A percentile compares a stretch with the other conserved stretches of the same genome.
These are phyloP conservation scores for Tipula helvola DNA, from an alignment of 2,888 invertebrate genomes.

Conservation along the genomic window DNA sequence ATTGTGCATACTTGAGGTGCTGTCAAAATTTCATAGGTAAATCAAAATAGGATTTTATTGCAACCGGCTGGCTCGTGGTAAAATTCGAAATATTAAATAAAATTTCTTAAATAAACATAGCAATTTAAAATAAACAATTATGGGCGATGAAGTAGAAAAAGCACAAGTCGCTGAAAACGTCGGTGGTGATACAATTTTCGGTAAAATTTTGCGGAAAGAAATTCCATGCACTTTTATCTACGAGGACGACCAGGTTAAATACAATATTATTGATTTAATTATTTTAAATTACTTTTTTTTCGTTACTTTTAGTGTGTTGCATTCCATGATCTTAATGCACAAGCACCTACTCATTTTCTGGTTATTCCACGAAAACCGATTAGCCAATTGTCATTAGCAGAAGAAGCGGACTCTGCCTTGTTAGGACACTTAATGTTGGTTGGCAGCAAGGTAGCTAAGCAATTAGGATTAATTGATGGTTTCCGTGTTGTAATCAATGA, in stretches of 20 bases:
- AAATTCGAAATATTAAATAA: neutral
- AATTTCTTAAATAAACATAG: neutral
- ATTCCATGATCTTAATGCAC: slow-evolving; percentile 66
- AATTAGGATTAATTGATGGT: slow-evolving; percentile 52
- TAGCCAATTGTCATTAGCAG: slow-evolving; percentile 47
- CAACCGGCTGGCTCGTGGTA: neutral
- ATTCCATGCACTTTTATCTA: slow-evolving; percentile 70
- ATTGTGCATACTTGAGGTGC: neutral
- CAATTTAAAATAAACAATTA: neutral
- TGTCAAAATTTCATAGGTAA: neutral
- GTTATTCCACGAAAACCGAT: slow-evolving; percentile 60
- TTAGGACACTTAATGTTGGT: slow-evolving; percentile 55
- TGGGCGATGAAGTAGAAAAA: slow-evolving; percentile 4
- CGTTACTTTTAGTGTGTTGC: slow-evolving; percentile 46
- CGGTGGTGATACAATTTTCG: slow-evolving; percentile 54
- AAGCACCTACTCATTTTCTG: slow-evolving; percentile 73
- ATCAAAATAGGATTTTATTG: neutral
- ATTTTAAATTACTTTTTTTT: neutral
- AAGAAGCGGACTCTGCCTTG: slow-evolving; percentile 41
- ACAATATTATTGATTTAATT: neutral
- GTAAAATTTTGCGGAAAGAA: slow-evolving; percentile 62
- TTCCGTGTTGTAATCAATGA: slow-evolving; percentile 69
- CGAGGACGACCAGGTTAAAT: slow-evolving; percentile 49
- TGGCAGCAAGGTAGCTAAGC: slow-evolving; percentile 42
- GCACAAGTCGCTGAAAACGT: slow-evolving; percentile 19